phyloP scores from a whole-genome alignment of 2,113 vertebrate species.

The Prochilodus magdalenae region DNA sequence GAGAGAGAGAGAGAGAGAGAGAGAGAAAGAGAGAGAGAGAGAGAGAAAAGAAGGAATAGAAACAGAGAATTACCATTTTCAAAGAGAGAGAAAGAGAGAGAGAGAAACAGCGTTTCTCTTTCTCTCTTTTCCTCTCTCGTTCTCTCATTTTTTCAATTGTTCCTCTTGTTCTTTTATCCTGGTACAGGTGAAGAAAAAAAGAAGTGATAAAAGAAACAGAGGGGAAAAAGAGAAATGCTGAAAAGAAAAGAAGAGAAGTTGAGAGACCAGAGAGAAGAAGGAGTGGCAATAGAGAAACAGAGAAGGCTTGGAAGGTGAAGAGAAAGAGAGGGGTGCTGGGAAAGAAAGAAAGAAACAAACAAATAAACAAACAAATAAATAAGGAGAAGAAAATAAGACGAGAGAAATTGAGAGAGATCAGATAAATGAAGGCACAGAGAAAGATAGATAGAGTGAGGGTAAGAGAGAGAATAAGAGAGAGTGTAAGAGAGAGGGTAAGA shows the following conservation, averaged over 20 bases:
- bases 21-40: too few species aligned
- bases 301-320: not conserved
- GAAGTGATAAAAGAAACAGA: too few species aligned
- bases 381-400: slow-evolving; percentile 6
- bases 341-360: slow-evolving; percentile 10
- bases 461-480: not conserved
- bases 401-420: not conserved
- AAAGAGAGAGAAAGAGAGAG: too few species aligned
- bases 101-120: too few species aligned
- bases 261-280: not conserved
- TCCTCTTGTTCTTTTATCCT: too few species aligned
- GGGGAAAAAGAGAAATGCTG: not conserved
- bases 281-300: slow-evolving; percentile 17
- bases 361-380: not conserved
- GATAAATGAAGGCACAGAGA: not conserved
- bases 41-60: too few species aligned
- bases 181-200: too few species aligned
- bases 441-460: slow-evolving; percentile 13
- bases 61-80: too few species aligned
- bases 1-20: not conserved
- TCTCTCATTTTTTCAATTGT: too few species aligned
- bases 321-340: not conserved
- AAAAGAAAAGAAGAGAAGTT: not conserved
- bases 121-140: too few species aligned
- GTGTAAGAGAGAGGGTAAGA: not conserved